A percentile compares a stretch with the other conserved stretches of the same genome.
Evolutionary conservation across 2,113 vertebrate genomes (phyloP).

Genomic region (Notarius lentiginosus): DNA sequence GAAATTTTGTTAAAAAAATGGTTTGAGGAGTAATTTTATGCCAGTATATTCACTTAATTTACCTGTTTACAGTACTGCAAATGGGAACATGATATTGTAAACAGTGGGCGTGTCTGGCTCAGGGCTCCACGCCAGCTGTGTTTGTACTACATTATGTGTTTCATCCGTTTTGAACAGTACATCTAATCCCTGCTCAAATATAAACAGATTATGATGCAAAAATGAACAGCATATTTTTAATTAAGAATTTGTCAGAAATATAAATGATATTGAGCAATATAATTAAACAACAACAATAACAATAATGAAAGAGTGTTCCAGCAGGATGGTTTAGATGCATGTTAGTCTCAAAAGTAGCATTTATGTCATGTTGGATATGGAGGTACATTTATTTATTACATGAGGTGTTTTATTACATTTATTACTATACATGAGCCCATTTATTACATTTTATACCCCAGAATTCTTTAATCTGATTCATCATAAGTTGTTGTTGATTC

Average conservation of each 20-base stretch:
- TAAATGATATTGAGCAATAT: conserved; percentile 63
- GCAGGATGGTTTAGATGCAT: not conserved
- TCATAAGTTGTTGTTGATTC: not conserved
- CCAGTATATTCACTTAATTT: not conserved
- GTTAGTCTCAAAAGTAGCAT: not conserved
- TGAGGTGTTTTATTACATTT: too few species aligned
- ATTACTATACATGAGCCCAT: not conserved
- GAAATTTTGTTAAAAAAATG: not conserved
- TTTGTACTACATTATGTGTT: not conserved
- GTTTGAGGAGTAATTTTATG: not conserved
- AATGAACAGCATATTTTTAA: not conserved
- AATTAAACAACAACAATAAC: conserved; percentile 31
- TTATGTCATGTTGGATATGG: not conserved
- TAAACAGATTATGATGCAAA: not conserved
- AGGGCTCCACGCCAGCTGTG: not conserved
- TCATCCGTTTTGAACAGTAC: not conserved
- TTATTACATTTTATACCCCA: not conserved
- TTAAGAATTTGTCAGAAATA: conserved; percentile 59
- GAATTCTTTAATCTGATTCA: not conserved
- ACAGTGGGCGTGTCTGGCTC: not conserved
- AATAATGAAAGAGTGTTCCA: conserved; percentile 43
- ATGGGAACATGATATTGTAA: not conserved
- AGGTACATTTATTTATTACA: not conserved
- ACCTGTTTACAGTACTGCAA: not conserved
- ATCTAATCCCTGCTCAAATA: not conserved